A percentile compares a stretch with the other conserved stretches of the same genome.
Evolutionary conservation across 2,113 vertebrate genomes (phyloP).

Genomic region (Cygnus buccinator): DNA sequence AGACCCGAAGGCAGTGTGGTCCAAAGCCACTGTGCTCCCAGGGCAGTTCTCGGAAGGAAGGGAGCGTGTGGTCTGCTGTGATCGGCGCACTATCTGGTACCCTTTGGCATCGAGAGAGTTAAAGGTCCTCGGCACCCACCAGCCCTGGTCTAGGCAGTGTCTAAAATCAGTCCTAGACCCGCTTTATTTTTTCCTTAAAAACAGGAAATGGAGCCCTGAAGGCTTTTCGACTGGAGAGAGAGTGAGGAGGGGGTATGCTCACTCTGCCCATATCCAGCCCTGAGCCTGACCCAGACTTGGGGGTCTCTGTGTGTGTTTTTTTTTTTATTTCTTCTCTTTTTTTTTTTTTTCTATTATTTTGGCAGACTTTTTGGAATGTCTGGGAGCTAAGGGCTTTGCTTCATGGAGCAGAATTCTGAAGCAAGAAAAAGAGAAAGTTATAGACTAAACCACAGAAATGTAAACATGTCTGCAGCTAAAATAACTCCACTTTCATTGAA

Average conservation of each 20-base stretch:
- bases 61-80: background rate
- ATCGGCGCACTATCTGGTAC: rapidly evolving
- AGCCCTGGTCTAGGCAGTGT: conserved; percentile 54
- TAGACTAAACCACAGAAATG: conserved; percentile 96
- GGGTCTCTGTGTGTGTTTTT: conserved; percentile 79
- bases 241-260: conserved; percentile 55
- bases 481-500: conserved; percentile 92
- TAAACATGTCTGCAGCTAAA: conserved; percentile 96
- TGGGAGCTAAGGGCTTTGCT: conserved; percentile 89
- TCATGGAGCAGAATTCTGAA: conserved; percentile 86
- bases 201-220: conserved; percentile 79
- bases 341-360: conserved; percentile 76
- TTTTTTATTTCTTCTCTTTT: conserved; percentile 43
- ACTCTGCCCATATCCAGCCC: conserved; percentile 66
- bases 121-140: conserved; percentile 67
- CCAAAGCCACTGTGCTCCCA: background rate
- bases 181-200: conserved; percentile 74
- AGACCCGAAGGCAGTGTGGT: background rate
- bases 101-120: conserved; percentile 61
- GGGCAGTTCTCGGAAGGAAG: background rate
- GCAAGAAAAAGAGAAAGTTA: conserved; percentile 92
- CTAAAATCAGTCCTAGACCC: conserved; percentile 69
- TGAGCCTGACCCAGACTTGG: conserved; percentile 82
- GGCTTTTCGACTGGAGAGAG: conserved; percentile 64
- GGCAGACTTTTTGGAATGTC: conserved; percentile 94